Base-by-base conservation (phyloP, 2,797 vertebrate species). In the Cossypha caffra region DNA sequence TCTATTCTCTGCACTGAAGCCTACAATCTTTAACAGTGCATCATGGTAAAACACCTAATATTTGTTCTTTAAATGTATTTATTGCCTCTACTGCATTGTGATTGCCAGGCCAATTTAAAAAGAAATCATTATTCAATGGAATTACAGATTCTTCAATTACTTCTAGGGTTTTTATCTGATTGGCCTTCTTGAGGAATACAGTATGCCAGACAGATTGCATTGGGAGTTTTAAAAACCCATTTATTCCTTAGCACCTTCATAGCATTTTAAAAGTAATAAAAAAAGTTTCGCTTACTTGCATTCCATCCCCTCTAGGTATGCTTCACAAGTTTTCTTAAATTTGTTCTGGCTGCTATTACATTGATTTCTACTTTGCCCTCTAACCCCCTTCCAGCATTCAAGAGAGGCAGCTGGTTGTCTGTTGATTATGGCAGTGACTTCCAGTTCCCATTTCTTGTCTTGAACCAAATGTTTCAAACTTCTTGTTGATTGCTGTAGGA, bases 61-160 rank as follows among this genome's bases (percentile, higher is more conserved):
- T 28, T 25, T 80, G 31, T 84, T 91, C 57, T 89, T 83, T 50
- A 88, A 75, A 72, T 45, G 16, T 37, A 52, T 88, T 88, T 94
- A 47, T 73, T 71, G 7, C 48, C 21, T 88, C 50, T 88, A 25
- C 23, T 78, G 47, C 50, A 51, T 74, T 69, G 33, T 82, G 69
- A 76, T 64, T 91, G 61, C 43, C 67, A 80, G 21, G 9, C 17
- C 76, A 92, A 92, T 96, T 96, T 71, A 87, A 94, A 94, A 88
- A 86, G 8, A 93, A 95, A 69, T 58, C 8, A 13, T 74, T 68
- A 54, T 81, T 96, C 0, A 5, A 79, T 64, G 45, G 63, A 94
- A 92, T 94, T 95, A 28, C 35, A 75, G 73, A 88, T 94, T 97
- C 76, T 86, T 76, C 75, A 95, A 4, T 89, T 96, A 85, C 82